Evolutionary conservation across 2,113 vertebrate genomes (phyloP).

Genomic region (Pelusios castaneus): DNA sequence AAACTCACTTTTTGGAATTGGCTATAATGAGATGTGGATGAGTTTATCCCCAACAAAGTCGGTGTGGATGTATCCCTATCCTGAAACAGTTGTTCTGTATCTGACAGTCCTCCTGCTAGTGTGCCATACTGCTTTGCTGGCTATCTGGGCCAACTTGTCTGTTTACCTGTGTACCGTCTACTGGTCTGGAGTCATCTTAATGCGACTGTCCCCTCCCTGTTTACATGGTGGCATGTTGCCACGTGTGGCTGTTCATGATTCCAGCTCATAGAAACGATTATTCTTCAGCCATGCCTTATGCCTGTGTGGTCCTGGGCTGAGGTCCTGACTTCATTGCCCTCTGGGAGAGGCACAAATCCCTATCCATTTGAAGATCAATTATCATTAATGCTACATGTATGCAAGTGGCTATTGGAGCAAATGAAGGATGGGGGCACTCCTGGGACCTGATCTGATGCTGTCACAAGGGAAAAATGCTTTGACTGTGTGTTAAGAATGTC

Average conservation of each 20-base stretch:
- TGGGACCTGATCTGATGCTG: neutral
- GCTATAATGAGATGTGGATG: neutral
- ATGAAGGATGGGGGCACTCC: neutral
- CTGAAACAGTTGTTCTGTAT: neutral
- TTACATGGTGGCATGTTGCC: neutral
- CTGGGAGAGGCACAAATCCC: neutral
- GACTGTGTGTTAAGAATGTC: neutral
- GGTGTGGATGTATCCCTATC: neutral
- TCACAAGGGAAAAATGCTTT: neutral
- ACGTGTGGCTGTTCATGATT: neutral
- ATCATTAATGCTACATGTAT: neutral
- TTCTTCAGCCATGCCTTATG: neutral
- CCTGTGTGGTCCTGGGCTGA: neutral
- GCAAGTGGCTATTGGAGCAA: neutral
- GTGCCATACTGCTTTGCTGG: neutral
- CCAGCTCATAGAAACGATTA: neutral
- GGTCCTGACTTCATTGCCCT: neutral
- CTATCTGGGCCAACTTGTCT: neutral
- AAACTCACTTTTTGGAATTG: neutral
- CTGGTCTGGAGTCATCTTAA: neutral
- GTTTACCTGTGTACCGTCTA: neutral
- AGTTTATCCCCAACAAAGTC: neutral
- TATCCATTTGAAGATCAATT: neutral
- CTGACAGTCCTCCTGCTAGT: neutral
- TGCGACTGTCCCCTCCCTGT: neutral